Conservation (phyloP, 2,113 vertebrate genomes). For the Formicarius rufipectus region DNA sequence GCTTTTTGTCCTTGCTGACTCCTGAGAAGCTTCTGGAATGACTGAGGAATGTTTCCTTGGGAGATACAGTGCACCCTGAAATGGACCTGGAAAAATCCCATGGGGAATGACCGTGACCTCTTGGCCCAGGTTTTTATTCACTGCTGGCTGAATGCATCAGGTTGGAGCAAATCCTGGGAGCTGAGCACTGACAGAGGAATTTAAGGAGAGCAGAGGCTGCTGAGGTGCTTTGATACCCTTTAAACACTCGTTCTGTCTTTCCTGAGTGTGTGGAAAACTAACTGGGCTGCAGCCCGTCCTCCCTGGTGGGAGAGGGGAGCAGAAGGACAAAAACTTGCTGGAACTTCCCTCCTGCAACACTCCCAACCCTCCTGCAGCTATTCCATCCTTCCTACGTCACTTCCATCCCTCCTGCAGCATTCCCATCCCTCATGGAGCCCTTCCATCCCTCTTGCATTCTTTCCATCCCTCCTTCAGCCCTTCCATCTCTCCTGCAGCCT, state of each 20-base stretch:
- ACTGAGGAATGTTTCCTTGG: fast-evolving
- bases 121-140: not conserved
- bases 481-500: not conserved
- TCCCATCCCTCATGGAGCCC: too few species aligned
- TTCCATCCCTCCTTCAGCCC: too few species aligned
- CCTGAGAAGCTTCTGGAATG: not conserved
- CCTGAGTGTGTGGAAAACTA: not conserved
- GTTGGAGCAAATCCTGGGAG: not conserved
- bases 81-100: not conserved
- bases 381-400: too few species aligned
- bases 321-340: not conserved
- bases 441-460: too few species aligned
- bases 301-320: not conserved
- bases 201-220: not conserved
- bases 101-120: fast-evolving
- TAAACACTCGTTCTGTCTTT: not conserved
- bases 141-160: not conserved
- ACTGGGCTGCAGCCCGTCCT: not conserved
- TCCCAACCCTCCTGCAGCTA: not conserved
- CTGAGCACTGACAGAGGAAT: not conserved
- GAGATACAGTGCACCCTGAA: not conserved
- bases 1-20: not conserved
- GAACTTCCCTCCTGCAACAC: not conserved
- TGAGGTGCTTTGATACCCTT: not conserved
- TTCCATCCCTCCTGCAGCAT: too few species aligned